Base-by-base conservation (phyloP, 2,888 invertebrate species). In the Amitus sp. region DNA sequence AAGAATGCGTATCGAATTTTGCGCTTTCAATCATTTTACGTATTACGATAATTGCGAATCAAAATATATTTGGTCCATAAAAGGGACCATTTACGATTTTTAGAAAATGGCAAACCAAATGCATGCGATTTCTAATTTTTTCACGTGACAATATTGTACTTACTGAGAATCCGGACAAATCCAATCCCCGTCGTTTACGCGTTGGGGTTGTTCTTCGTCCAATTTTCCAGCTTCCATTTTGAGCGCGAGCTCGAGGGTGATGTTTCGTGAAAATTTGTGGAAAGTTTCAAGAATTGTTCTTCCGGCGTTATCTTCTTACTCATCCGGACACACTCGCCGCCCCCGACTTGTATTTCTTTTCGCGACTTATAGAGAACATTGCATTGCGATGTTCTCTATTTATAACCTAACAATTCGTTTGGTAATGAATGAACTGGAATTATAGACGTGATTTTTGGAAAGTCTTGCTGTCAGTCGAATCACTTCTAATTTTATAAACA, bases 151-250 rank as follows among this genome's bases (percentile, higher is more conserved):
- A 3, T 3, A 23, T 23, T 46, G 47, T 68, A 76, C 79, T 47
- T 69, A 82, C 82, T 82, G 80, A 39, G 79, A 73, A 65, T 82
- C 81, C 23, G 74, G 73, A 61, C 82, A 81, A 57, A 80, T 74
- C 82, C 82, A 82, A 65, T 82, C 82, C 48, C 82, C 81, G 62
- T 81, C 80, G 66, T 82, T 80, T 67, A 75, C 65, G 46, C 79
- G 75, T 56, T 73, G 73, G 61, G 62, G 72, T 23, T n/a, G n/a
- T n/a, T 82, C 81, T 39, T 82, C 82, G 34, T 80, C 80, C 46
- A 74, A 70, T 69, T 80, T 80, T 65, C 59, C 69, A 63, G 67
- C 72, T 57, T 80, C 80, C 80, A 80, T 80, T 64, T 70, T 23
- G 23, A 23, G 7, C 3, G 23, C 23, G n/a, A n/a, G n/a, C n/a